Evolutionary conservation across 2,797 vertebrate genomes (phyloP).

Genomic region (Pantherophis vulpinus): DNA sequence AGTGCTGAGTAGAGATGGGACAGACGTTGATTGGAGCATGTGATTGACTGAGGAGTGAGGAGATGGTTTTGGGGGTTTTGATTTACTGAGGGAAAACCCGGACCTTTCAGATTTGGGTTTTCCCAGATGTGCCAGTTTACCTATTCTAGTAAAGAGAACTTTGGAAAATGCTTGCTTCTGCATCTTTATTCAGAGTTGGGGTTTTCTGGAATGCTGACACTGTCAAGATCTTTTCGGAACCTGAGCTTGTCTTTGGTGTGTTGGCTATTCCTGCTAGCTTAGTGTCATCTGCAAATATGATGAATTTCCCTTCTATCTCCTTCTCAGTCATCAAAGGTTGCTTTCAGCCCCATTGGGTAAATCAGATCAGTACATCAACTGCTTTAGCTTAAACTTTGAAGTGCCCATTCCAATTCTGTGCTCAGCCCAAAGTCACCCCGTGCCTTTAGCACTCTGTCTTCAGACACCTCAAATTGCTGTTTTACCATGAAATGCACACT

Average conservation of each 20-base stretch:
- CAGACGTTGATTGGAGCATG: too few species aligned
- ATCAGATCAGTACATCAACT: neutral
- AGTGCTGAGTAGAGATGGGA: too few species aligned
- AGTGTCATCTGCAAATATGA: neutral
- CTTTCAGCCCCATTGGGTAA: neutral
- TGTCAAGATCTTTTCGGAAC: neutral
- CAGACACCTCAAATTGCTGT: neutral
- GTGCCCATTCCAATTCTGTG: neutral
- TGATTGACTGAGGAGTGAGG: too few species aligned
- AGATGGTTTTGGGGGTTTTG: too few species aligned
- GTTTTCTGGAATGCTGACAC: neutral
- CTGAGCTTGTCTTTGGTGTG: neutral
- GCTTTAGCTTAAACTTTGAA: neutral
- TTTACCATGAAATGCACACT: slow-evolving; percentile 9
- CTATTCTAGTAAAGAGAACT: too few species aligned
- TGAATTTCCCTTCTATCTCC: neutral
- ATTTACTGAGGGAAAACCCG: too few species aligned
- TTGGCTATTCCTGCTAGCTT: neutral
- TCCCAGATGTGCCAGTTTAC: too few species aligned
- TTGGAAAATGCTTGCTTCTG: too few species aligned
- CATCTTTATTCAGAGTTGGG: too few species aligned
- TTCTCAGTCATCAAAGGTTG: neutral
- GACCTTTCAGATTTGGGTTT: too few species aligned
- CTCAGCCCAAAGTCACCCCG: neutral
- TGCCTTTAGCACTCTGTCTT: neutral